phyloP scores from a whole-genome alignment of 2,113 vertebrate genomes.

The Hylia prasina region DNA sequence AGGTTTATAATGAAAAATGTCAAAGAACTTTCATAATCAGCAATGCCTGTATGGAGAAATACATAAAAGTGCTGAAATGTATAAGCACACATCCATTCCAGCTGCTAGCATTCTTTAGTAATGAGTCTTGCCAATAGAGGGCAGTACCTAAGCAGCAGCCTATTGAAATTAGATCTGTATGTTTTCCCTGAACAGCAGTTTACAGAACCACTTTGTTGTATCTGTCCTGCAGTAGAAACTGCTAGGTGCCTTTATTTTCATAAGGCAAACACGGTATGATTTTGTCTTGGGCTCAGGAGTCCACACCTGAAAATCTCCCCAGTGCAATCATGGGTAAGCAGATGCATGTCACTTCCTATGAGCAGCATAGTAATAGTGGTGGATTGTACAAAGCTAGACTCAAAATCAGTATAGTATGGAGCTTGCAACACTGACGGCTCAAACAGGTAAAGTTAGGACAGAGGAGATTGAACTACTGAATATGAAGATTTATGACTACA shows the following conservation, averaged over 20 bases:
- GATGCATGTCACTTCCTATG: not conserved
- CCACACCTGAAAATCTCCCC: not conserved
- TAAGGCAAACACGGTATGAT: not conserved
- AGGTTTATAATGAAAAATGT: not conserved
- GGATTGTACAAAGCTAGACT: not conserved
- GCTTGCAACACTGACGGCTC: not conserved
- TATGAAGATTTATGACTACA: not conserved
- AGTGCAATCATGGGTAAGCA: not conserved
- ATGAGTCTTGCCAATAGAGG: not conserved
- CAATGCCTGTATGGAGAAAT: not conserved
- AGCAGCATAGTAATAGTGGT: not conserved
- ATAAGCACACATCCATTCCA: not conserved
- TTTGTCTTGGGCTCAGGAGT: not conserved
- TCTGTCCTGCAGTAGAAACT: not conserved
- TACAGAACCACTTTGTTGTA: not conserved
- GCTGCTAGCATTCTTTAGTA: not conserved
- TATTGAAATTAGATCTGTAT: not conserved
- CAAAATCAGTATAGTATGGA: not conserved
- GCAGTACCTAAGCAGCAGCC: not conserved
- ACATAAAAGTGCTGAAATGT: not conserved
- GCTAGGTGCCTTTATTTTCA: not conserved
- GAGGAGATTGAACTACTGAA: not conserved
- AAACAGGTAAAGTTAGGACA: not conserved
- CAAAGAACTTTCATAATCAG: not conserved
- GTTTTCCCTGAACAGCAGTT: not conserved